phyloP scores from a whole-genome alignment of 2,797 vertebrate genomes.

The Danio aesculapii region DNA sequence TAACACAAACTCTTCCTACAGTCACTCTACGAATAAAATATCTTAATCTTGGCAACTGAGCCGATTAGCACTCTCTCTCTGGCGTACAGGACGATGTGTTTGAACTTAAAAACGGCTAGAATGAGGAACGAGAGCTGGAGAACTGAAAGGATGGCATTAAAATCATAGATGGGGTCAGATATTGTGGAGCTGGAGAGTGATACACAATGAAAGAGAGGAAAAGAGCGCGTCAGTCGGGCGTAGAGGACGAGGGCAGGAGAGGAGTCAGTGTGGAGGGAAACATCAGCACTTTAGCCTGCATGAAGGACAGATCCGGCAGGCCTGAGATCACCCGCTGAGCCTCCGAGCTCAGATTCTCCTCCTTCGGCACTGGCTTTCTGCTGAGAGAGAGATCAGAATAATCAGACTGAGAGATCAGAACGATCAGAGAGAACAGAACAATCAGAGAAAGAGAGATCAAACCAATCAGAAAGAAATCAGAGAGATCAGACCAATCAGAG shows the following conservation, averaged over 20 bases:
- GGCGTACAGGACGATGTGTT: neutral
- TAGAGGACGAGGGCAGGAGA: conserved; percentile 72
- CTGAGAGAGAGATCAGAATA: conserved; percentile 16
- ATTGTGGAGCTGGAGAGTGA: neutral
- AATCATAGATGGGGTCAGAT: neutral
- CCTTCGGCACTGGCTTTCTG: conserved; percentile 89
- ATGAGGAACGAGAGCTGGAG: neutral
- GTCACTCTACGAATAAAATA: conserved; percentile 26
- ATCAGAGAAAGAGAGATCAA: neutral
- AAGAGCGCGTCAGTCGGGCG: conserved; percentile 62
- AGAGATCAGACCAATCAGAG: neutral
- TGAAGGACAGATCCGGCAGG: conserved; percentile 96
- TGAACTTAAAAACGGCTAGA: neutral
- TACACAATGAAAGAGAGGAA: conserved; percentile 36
- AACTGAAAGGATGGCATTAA: conserved; percentile 4
- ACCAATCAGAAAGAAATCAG: neutral
- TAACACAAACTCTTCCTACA: conserved; percentile 25
- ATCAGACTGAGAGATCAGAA: neutral
- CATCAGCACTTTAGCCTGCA: conserved; percentile 99
- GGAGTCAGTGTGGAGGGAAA: conserved; percentile 94
- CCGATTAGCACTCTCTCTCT: neutral
- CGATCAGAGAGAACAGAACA: neutral
- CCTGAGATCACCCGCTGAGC: conserved; percentile 88
- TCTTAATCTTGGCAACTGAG: neutral
- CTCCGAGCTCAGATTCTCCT: conserved; percentile 94